Conservation (phyloP, 2,113 vertebrate genomes). For the Phaethon lepturus region DNA sequence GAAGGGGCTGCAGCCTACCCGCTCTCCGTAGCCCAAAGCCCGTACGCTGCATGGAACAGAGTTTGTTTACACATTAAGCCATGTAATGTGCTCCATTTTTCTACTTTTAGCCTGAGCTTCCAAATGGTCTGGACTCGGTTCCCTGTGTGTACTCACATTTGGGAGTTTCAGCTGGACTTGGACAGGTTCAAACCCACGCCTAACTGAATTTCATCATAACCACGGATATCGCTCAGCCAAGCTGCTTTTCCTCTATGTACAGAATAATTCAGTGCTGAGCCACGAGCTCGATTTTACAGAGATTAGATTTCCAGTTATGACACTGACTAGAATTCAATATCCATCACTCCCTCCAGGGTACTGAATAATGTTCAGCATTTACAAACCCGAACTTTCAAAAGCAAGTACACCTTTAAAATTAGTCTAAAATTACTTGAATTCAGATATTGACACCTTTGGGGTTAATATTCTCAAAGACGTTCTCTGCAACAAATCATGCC, state of each 20-base stretch:
- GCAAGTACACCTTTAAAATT: background rate
- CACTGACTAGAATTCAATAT: background rate
- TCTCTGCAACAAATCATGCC: background rate
- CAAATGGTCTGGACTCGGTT: background rate
- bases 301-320: background rate
- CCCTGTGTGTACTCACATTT: background rate
- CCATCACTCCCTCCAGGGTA: background rate
- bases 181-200: background rate
- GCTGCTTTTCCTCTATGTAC: background rate
- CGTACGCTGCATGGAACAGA: background rate
- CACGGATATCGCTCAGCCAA: background rate
- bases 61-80: background rate
- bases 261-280: background rate
- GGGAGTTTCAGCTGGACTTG: background rate
- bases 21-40: background rate
- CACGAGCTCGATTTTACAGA: background rate
- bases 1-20: background rate
- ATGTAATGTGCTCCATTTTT: accelerated
- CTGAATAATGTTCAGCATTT: background rate
- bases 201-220: background rate
- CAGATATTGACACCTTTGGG: background rate
- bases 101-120: background rate
- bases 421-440: background rate
- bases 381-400: background rate
- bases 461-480: background rate